Evolutionary conservation across 1,140 invertebrate genomes (phyloP).

Genomic region (Achatina immaculata): DNA sequence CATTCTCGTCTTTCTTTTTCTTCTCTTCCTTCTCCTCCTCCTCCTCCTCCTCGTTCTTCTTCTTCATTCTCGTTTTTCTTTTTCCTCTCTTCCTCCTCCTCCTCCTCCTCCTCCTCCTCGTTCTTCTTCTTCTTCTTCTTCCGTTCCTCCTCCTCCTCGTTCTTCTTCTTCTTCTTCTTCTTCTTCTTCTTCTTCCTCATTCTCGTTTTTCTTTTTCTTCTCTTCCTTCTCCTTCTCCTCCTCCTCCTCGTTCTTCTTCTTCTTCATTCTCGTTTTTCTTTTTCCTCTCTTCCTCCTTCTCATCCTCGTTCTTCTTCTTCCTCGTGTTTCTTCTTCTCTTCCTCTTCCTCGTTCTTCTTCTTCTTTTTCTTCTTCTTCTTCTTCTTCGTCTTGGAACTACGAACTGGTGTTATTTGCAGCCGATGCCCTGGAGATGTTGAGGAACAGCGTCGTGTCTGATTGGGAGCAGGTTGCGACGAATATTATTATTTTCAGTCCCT

Average conservation of each 20-base stretch:
- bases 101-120: not conserved
- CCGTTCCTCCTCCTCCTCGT: not conserved
- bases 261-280: not conserved
- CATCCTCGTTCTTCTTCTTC: too few species aligned
- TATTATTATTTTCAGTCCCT: too few species aligned
- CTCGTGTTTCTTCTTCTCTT: not conserved
- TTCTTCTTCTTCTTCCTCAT: not conserved
- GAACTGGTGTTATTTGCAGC: too few species aligned
- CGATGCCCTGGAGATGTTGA: too few species aligned
- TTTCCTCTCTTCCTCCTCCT: slow-evolving; percentile 10
- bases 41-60: not conserved
- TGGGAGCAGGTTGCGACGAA: too few species aligned
- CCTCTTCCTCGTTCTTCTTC: not conserved
- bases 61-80: too few species aligned
- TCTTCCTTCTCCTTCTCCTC: slow-evolving; percentile 3
- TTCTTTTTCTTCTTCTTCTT: not conserved
- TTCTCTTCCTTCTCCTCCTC: not conserved
- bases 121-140: slow-evolving; percentile 2
- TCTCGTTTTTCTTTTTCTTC: not conserved
- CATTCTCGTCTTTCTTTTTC: not conserved
- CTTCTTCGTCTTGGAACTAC: too few species aligned
- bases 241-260: not conserved
- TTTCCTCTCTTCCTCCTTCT: not conserved
- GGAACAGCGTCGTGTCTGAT: too few species aligned
- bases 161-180: not conserved